Evolutionary conservation across 2,113 vertebrate species (phyloP).

Genomic region (Poicephalus gulielmi): DNA sequence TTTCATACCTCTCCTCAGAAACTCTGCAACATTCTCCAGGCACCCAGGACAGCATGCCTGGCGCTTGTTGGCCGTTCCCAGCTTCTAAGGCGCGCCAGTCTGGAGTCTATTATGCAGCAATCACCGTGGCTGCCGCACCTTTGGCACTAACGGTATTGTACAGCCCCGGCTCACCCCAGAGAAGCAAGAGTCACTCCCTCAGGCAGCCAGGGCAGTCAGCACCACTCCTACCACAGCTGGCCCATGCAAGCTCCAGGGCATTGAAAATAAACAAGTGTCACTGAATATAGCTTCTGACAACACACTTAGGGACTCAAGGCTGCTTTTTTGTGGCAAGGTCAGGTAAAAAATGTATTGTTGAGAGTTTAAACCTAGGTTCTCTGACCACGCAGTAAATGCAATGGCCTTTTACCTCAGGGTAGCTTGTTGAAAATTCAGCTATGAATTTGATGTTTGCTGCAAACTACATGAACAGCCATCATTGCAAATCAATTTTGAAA

Average conservation of each 20-base stretch:
- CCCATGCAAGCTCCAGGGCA: background rate
- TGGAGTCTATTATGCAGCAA: background rate
- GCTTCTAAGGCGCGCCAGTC: background rate
- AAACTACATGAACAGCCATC: background rate
- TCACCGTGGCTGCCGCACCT: background rate
- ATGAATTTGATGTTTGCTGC: background rate
- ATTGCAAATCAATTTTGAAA: background rate
- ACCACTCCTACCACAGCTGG: accelerated
- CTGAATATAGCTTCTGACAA: background rate
- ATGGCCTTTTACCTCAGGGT: background rate
- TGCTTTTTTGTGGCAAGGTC: background rate
- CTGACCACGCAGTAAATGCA: constrained; percentile 22
- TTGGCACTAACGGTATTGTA: background rate
- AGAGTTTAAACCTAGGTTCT: constrained; percentile 1
- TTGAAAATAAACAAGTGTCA: background rate
- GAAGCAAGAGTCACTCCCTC: background rate
- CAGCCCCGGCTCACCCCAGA: background rate
- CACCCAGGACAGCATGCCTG: background rate
- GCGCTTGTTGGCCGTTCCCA: too few relatives aligned
- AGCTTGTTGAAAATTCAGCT: background rate
- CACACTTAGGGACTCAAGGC: constrained; percentile 24
- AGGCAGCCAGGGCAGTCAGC: background rate
- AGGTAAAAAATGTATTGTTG: background rate
- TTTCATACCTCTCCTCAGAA: background rate
- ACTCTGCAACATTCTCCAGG: background rate